Base-by-base conservation (phyloP, 1,140 invertebrate species). In the Cherax quadricarinatus region DNA sequence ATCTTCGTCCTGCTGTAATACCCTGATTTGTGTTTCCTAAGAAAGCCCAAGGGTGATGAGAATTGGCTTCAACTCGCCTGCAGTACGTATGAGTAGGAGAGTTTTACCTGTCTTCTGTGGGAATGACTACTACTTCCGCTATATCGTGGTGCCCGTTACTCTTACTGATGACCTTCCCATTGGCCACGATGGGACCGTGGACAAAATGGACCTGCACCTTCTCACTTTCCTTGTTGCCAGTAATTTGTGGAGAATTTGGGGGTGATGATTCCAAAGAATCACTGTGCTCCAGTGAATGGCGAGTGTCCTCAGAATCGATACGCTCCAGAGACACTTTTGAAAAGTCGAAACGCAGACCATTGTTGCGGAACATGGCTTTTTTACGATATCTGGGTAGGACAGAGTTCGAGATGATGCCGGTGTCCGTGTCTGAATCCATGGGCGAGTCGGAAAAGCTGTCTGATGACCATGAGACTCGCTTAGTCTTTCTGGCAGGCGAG, bases 391-490 rank as follows among this genome's bases (percentile, higher is more conserved):
- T 57, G 12, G 78, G 78, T 18, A 62, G 79, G 10, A 18, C 73
- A 10, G 79, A 21, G 41, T 57, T 73, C 24, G 86, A 21, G 79
- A 16, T 18, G 78, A 48, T 83, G 16, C 73, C 9, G 10, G n/a
- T 62, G 80, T 92, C 91, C 48, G 18, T 78, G 62, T 92, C 91
- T 4, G 92, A 93, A 57, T 93, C 92, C 78, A 86, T 70, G 9
- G 92, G 88, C 1, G 92, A 90, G 53, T 93, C 88, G 1, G 92
- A 90, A 66, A 93, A 93, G 57, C 92, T 93, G 85, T 93, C 92
- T 1, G 92, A 93, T 4, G 92, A 93, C 92, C 92, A 93, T 4
- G 92, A 93, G 84, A 93, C 92, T 30, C 88, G 60, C 88, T 93
- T 93, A 78, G 88, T 87, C 78, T 90, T 89, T 21, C 88, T 86